phyloP scores from a whole-genome alignment of 64 coral and sea anemone genomes.

The Pachyseris speciosa region DNA sequence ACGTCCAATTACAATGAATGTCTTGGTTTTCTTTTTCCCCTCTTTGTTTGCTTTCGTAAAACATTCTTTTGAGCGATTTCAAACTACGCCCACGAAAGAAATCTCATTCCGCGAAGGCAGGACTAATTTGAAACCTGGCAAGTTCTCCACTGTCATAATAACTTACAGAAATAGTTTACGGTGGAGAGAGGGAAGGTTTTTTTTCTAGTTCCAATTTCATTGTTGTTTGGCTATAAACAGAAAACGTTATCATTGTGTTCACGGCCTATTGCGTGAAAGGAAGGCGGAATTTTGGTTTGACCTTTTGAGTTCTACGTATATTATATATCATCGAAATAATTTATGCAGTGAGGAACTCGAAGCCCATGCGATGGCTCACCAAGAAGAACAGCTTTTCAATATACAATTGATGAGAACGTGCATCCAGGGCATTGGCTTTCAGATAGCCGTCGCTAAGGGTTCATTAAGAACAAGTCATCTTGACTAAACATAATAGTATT shows the following conservation, averaged over 20 bases:
- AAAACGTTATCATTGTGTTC: background rate
- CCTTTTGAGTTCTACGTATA: background rate
- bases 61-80: constrained; percentile 4
- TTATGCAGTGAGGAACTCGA: background rate
- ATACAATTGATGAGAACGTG: background rate
- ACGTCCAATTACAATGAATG: background rate
- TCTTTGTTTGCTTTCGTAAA: background rate
- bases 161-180: background rate
- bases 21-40: background rate
- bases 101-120: background rate
- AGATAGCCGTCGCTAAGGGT: background rate
- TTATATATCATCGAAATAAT: background rate
- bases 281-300: constrained; percentile 41
- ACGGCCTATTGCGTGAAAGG: background rate
- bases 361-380: background rate
- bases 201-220: background rate
- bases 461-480: background rate
- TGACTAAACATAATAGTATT: background rate
- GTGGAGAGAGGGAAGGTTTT: background rate
- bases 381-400: background rate
- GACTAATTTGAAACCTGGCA: no score
- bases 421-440: background rate
- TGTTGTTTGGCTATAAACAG: background rate
- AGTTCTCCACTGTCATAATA: background rate
- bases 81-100: background rate